Percentiles rank a stretch among this genome's conserved stretches.
Conservation (phyloP, 2,888 invertebrate genomes). For the Thysanoteuthis rhombus region DNA sequence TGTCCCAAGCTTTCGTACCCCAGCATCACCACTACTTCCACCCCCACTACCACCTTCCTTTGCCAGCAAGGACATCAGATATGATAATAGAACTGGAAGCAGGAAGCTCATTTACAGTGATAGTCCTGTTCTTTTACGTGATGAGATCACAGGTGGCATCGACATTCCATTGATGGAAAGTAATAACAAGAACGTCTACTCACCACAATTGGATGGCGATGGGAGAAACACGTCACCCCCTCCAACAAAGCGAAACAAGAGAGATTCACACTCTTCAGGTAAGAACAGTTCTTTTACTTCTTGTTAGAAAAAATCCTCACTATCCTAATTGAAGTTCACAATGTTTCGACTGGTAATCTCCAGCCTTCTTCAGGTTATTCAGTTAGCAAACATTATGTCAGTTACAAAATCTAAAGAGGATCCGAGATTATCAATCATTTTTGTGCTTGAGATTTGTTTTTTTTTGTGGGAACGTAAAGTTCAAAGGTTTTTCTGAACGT, state of each 20-base stretch:
- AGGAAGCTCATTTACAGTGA: neutral
- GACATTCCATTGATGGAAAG: neutral
- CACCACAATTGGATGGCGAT: neutral
- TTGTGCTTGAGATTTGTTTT: no score
- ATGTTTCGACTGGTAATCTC: no score
- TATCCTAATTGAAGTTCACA: no score
- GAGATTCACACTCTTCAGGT: neutral
- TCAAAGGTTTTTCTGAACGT: no score
- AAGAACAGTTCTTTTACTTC: neutral
- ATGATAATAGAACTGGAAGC: neutral
- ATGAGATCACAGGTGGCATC: neutral
- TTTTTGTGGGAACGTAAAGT: no score
- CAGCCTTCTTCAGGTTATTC: no score
- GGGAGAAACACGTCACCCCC: neutral
- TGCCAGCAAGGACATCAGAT: neutral
- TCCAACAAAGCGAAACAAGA: neutral
- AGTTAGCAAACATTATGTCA: no score
- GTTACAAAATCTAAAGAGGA: no score
- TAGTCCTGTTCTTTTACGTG: neutral
- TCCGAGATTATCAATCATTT: no score
- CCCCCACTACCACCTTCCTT: neutral
- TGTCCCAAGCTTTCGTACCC: neutral
- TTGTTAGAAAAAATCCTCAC: no score
- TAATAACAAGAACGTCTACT: neutral
- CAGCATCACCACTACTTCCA: neutral